A percentile compares a stretch with the other conserved stretches of the same genome.
Evolutionary conservation across 2,797 vertebrate genomes (phyloP).

Genomic region (Gouania willdenowi): DNA sequence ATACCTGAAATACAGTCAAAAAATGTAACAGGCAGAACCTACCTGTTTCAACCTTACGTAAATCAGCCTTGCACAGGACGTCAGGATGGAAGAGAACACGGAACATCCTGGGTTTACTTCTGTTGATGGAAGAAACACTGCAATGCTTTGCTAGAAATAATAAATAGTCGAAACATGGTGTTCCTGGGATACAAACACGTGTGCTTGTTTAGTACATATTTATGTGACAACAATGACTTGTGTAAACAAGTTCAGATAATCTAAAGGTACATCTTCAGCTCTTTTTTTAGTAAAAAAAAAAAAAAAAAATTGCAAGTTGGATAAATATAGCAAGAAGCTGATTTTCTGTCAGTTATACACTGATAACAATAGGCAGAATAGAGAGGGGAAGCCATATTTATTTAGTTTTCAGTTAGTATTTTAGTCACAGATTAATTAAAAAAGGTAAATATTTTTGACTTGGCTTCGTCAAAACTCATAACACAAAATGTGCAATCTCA

Average conservation of each 20-base stretch:
- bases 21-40: too few species aligned
- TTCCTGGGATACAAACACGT: not conserved
- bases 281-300: conserved; percentile 39
- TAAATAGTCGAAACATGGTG: too few species aligned
- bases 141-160: too few species aligned
- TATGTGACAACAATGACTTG: conserved; percentile 65
- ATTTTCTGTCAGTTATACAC: conserved; percentile 16
- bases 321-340: conserved; percentile 46
- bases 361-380: conserved; percentile 26
- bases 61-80: conserved; percentile 9
- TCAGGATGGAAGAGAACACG: conserved; percentile 11
- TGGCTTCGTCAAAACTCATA: too few species aligned
- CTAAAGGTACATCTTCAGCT: conserved; percentile 4
- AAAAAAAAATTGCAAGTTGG: conserved; percentile 37
- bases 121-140: too few species aligned
- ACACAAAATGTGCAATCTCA: too few species aligned
- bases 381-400: conserved; percentile 27
- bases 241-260: conserved; percentile 40
- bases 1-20: too few species aligned
- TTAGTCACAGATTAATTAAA: conserved; percentile 28
- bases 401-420: conserved; percentile 35
- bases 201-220: conserved; percentile 52
- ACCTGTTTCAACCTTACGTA: too few species aligned
- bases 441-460: too few species aligned
- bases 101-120: conserved; percentile 8